phyloP scores from a whole-genome alignment of 2,113 vertebrate species.

The Oryzias celebensis region DNA sequence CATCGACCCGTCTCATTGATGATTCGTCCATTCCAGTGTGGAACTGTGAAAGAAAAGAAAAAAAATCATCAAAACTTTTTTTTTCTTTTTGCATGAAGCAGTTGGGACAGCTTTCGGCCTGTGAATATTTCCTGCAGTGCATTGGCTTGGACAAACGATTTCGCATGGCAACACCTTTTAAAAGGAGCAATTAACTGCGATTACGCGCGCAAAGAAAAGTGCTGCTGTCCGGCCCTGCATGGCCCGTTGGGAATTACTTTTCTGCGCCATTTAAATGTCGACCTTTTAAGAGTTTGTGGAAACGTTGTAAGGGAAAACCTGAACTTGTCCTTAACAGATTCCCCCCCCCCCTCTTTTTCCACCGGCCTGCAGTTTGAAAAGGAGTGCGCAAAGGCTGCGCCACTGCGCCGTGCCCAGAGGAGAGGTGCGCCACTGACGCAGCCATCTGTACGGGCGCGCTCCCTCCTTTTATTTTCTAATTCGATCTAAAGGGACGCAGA shows the following conservation, averaged over 20 bases:
- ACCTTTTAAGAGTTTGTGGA: slow-evolving; percentile 67
- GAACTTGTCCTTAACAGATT: slow-evolving; percentile 18
- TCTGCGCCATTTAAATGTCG: slow-evolving; percentile 77
- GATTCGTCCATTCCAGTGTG: slow-evolving; percentile 23
- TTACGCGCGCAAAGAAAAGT: slow-evolving; percentile 69
- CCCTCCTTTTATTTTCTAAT: slow-evolving; percentile 27
- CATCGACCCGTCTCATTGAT: slow-evolving; percentile 50
- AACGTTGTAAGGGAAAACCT: slow-evolving; percentile 41
- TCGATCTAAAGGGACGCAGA: slow-evolving; percentile 12
- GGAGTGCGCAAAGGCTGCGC: slow-evolving; percentile 44
- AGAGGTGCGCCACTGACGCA: slow-evolving; percentile 50
- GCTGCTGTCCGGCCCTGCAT: slow-evolving; percentile 54
- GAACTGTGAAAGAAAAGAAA: background rate
- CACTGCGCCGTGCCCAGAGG: slow-evolving; percentile 50
- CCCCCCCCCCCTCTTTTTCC: slow-evolving; percentile 12
- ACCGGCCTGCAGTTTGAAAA: slow-evolving; percentile 39
- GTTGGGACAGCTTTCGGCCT: slow-evolving; percentile 31
- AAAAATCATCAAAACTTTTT: slow-evolving; percentile 17
- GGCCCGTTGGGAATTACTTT: slow-evolving; percentile 70
- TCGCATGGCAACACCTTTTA: slow-evolving; percentile 71
- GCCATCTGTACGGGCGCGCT: slow-evolving; percentile 13
- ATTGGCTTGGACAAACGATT: slow-evolving; percentile 64
- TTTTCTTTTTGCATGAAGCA: slow-evolving; percentile 22
- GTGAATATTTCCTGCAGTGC: slow-evolving; percentile 45
- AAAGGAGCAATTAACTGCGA: slow-evolving; percentile 75